Percentiles rank a stretch among this genome's conserved stretches.
These are phyloP conservation scores for Anthopleura xanthogrammica DNA, from an alignment of 92 coral and sea anemone genomes.

Conservation along the genomic window DNA sequence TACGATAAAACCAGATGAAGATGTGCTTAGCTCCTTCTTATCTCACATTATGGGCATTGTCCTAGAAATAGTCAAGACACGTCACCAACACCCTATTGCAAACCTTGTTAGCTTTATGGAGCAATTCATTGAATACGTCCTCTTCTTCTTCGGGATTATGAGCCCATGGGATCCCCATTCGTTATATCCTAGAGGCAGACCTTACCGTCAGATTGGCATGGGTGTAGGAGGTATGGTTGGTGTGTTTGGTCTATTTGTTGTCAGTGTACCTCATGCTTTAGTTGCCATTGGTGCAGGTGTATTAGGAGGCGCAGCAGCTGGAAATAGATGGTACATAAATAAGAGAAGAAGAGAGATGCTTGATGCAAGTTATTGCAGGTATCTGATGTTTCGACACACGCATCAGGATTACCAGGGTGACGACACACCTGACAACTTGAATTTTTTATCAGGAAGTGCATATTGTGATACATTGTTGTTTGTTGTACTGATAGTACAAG, in stretches of 20 bases:
- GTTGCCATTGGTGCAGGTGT: not conserved
- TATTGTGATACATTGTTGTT: not conserved
- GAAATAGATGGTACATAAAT: not conserved
- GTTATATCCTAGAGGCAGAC: not conserved
- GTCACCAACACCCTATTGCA: not conserved
- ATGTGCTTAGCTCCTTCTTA: slow-evolving; percentile 3
- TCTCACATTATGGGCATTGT: slow-evolving; percentile 22
- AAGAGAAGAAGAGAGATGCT: not conserved
- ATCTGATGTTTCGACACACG: not conserved
- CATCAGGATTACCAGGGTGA: not conserved
- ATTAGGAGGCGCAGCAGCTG: not conserved
- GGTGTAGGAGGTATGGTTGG: slow-evolving; percentile 28
- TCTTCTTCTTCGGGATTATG: slow-evolving; percentile 34
- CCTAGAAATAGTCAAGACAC: not conserved
- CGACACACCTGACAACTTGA: not conserved
- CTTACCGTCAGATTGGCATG: slow-evolving; percentile 27
- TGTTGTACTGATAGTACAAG: not conserved
- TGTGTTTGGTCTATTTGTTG: not conserved
- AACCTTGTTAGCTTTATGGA: slow-evolving; percentile 14
- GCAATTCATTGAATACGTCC: slow-evolving; percentile 9
- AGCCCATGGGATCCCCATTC: slow-evolving; percentile 27
- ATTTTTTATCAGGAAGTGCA: not conserved
- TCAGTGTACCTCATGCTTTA: not conserved
- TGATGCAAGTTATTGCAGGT: not conserved
- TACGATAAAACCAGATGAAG: slow-evolving; percentile 30